Evolutionary conservation across 2,888 invertebrate genomes (phyloP).

Genomic region (Drosophila dives): DNA sequence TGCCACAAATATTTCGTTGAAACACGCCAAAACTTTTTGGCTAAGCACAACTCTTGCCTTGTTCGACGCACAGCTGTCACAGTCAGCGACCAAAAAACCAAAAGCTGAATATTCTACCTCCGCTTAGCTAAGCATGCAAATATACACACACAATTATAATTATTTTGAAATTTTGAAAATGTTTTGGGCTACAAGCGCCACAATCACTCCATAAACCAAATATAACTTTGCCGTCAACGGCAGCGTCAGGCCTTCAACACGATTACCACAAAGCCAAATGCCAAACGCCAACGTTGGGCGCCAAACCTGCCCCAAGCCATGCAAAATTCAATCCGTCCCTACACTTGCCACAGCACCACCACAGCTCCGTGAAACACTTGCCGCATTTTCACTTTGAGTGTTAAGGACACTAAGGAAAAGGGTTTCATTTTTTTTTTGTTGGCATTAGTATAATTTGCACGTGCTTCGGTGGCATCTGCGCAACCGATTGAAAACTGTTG

Average conservation of each 20-base stretch:
- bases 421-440: slow-evolving; percentile 1
- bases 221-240: slow-evolving; percentile 51
- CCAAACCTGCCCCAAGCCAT: slow-evolving; percentile 29
- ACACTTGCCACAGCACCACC: neutral
- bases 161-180: slow-evolving; percentile 73
- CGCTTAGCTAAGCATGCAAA: slow-evolving; percentile 58
- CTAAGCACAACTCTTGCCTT: slow-evolving; percentile 41
- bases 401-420: slow-evolving; percentile 17
- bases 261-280: slow-evolving; percentile 70
- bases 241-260: slow-evolving; percentile 61
- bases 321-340: neutral
- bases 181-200: slow-evolving; percentile 17
- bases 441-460: slow-evolving; percentile 51
- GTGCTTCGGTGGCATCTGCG: slow-evolving; percentile 28
- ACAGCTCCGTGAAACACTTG: slow-evolving; percentile 32
- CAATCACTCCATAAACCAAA: neutral
- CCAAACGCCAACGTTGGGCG: slow-evolving; percentile 50
- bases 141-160: slow-evolving; percentile 71
- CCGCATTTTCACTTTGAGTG: slow-evolving; percentile 64
- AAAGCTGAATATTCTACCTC: slow-evolving; percentile 6
- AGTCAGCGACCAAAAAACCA: slow-evolving; percentile 15
- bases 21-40: slow-evolving; percentile 40
- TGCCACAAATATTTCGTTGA: slow-evolving; percentile 64
- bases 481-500: slow-evolving; percentile 1
- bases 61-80: slow-evolving; percentile 53